phyloP scores from a whole-genome alignment of 2,888 invertebrate species.

The Volucella inflata region DNA sequence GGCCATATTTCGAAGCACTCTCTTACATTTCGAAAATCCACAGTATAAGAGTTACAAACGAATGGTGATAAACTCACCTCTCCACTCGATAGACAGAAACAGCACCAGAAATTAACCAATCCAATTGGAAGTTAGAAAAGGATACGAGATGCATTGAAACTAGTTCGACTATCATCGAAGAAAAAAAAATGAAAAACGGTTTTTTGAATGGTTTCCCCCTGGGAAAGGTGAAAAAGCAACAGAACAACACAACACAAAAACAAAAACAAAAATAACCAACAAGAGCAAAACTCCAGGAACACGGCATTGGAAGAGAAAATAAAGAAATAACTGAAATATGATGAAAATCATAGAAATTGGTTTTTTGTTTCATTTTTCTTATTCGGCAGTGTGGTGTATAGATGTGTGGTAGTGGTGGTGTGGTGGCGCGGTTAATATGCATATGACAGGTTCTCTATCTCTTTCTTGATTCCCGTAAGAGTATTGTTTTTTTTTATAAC shows the following conservation, averaged over 20 bases:
- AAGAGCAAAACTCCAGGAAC: neutral
- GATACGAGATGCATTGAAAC: slow-evolving; percentile 47
- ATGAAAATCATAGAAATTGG: slow-evolving; percentile 69
- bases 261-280: neutral
- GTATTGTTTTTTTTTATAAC: slow-evolving; percentile 18
- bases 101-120: slow-evolving; percentile 35
- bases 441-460: slow-evolving; percentile 74
- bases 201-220: slow-evolving; percentile 45
- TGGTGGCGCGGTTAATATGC: slow-evolving; percentile 72
- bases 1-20: slow-evolving; percentile 55
- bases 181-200: slow-evolving; percentile 17
- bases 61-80: slow-evolving; percentile 35
- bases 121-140: slow-evolving; percentile 55
- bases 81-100: slow-evolving; percentile 16
- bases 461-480: slow-evolving; percentile 35
- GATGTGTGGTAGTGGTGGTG: slow-evolving; percentile 48
- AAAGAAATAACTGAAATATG: slow-evolving; percentile 74
- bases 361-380: slow-evolving; percentile 77
- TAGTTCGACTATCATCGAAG: slow-evolving; percentile 28
- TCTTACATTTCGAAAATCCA: slow-evolving; percentile 47
- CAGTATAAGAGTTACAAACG: slow-evolving; percentile 55
- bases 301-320: slow-evolving; percentile 54
- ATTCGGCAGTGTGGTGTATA: slow-evolving; percentile 41
- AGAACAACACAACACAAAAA: slow-evolving; percentile 11
- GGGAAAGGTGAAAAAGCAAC: slow-evolving; percentile 39